Evolutionary conservation across 2,113 vertebrate genomes (phyloP), one percentile per base, ranked within the genome.

Genomic region (Setophaga coronata): DNA sequence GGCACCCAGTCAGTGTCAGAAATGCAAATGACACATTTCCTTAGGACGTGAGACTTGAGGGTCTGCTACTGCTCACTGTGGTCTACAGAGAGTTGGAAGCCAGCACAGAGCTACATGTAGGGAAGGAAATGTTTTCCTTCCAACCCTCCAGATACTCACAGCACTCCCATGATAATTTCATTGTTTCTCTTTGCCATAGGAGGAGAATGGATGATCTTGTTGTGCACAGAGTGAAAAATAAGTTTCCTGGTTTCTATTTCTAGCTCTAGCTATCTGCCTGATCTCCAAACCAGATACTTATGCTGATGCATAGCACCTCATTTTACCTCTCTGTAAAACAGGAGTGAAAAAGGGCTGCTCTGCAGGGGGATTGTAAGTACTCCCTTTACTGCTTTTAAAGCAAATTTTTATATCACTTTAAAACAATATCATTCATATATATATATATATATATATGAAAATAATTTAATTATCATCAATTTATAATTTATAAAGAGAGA

Each of bases 231-330:
- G 29, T 58, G 71, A 90, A 93, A 93, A 89, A 45, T 47, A 64
- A 54, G 48, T 67, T 82, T 93, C 51, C 51, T 72, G 57, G 10
- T 89, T 96, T 95, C 91, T 84, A 8, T 83, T 95, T 70, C 54
- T 54, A 81, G 71, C 34, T 70, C n/a, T 36, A 57, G 64, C 51
- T 70, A 26, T 76, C 80, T 95, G 71, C 87, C 50, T 57, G 24
- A 91, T 84, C 66, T 93, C 84, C 87, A 84, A 53, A 45, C 18
- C 51, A 85, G 90, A 85, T 50, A 76, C 42, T 87, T 45, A 13
- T 13, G 61, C 57, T 57, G 45, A 85, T 36, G 71, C 47, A 57
- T 28, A 77, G n/a, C 28, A 51, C 33, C 57, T 91, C 14, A 29
- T n/a, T 62, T 78, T n/a, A 67, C 21, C 62, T 78, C 34, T 80